Base-by-base conservation (phyloP, 2,888 invertebrate species). In the Habrosyne pyritoides region DNA sequence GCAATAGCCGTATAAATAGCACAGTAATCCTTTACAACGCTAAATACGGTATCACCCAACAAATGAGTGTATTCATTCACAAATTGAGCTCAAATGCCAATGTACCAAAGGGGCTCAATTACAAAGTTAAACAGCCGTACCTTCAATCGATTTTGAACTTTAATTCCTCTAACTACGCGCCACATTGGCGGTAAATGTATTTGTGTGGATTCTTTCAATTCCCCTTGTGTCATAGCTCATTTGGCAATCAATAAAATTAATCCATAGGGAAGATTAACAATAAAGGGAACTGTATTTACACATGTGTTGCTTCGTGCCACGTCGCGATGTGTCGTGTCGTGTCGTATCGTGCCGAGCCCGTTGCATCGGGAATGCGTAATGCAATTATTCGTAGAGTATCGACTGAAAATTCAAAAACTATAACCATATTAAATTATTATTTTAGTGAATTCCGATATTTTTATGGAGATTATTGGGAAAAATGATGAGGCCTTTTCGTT, bases 211-310 rank as follows among this genome's bases (percentile, higher is more conserved):
- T 76, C 76, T 78, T 84, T 77, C 76, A 70, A 77, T 83, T 79
- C 79, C 83, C 81, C 83, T 28, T 77, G 75, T 84, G 89, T 89
- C 88, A 89, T 86, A 88, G 85, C 91, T 91, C 90, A 90, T 92
- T 92, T 89, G 86, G 82, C 85, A 90, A 90, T 89, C 89, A 84
- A 89, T 90, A 85, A 84, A 87, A 89, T 89, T 88, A 91, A 89
- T 90, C 89, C 85, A 73, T 73, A 76, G 79, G 86, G 87, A 83
- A 84, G 84, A 83, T 86, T 82, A 83, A 77, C 75, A 71, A 75
- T 72, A 73, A 76, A 79, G 83, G 82, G 82, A 72, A 67, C 67
- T 61, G 70, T 87, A 81, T 87, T 85, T 87, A 85, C 88, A 85
- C 88, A 87, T 85, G 85, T 84, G 42, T 42, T 14, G 36, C n/a